Conservation (phyloP, 2,888 invertebrate species). For the Tenodera sinensis region DNA sequence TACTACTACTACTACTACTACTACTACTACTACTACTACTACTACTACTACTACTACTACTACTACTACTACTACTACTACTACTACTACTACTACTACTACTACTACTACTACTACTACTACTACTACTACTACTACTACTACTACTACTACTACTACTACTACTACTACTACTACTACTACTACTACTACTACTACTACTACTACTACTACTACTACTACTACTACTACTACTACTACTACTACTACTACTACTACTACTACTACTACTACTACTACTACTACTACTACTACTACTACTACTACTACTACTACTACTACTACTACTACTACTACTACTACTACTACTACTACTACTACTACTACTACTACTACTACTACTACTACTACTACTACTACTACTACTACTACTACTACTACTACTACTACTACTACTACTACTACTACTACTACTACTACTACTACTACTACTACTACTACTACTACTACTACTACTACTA, state of each 20-base stretch:
- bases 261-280: too few species aligned
- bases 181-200: background rate
- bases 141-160: background rate
- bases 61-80: too few species aligned
- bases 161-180: too few species aligned
- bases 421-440: conserved; percentile 15
- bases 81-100: background rate
- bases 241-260: background rate
- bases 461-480: too few species aligned
- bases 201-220: conserved; percentile 21
- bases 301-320: conserved; percentile 16
- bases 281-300: too few species aligned
- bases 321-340: conserved; percentile 7
- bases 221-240: background rate
- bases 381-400: too few species aligned
- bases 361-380: too few species aligned
- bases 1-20: conserved; percentile 15
- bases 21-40: background rate
- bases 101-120: conserved; percentile 20
- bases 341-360: background rate
- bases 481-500: too few species aligned
- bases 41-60: too few species aligned
- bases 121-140: conserved; percentile 1
- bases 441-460: background rate
- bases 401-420: conserved; percentile 4